phyloP scores from a whole-genome alignment of 2,888 invertebrate species.

The Pharmacophagus antenor region DNA sequence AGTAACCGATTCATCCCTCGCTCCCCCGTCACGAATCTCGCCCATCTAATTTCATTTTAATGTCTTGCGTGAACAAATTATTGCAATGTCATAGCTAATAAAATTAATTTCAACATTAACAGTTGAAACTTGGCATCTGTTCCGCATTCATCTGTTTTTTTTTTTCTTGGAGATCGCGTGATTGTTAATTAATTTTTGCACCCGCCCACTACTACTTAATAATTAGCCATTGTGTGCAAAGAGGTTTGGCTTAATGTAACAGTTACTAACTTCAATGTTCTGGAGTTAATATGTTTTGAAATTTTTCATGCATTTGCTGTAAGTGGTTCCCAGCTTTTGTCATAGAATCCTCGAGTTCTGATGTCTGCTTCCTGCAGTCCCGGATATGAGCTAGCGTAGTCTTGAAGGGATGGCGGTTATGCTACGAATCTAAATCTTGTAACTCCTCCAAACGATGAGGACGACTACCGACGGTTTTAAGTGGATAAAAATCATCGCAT shows the following conservation, averaged over 20 bases:
- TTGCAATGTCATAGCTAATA: conserved; percentile 70
- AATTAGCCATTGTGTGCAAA: conserved; percentile 16
- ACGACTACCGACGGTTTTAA: too few species aligned
- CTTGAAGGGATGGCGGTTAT: too few species aligned
- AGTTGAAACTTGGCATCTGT: conserved; percentile 70
- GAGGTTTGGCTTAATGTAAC: conserved; percentile 52
- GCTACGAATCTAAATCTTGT: too few species aligned
- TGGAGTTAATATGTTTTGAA: too few species aligned
- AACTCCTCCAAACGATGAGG: too few species aligned
- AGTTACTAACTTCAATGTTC: conserved; percentile 47
- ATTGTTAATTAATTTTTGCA: conserved; percentile 68
- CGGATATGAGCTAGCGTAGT: too few species aligned
- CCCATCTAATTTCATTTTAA: conserved; percentile 72
- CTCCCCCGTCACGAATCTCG: conserved; percentile 49
- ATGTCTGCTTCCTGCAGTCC: too few species aligned
- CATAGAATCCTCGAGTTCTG: too few species aligned
- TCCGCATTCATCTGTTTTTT: conserved; percentile 47
- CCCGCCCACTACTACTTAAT: background rate
- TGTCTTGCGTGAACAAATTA: conserved; percentile 77
- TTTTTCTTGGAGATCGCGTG: conserved; percentile 55
- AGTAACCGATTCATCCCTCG: conserved; percentile 60
- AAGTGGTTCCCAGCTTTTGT: too few species aligned
- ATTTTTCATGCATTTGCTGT: too few species aligned
- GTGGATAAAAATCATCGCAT: too few species aligned
- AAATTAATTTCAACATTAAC: conserved; percentile 64